A percentile compares a stretch with the other conserved stretches of the same genome.
These are phyloP conservation scores for Melinopterus prodromus DNA, from an alignment of 2,888 invertebrate species.

Conservation along the genomic window DNA sequence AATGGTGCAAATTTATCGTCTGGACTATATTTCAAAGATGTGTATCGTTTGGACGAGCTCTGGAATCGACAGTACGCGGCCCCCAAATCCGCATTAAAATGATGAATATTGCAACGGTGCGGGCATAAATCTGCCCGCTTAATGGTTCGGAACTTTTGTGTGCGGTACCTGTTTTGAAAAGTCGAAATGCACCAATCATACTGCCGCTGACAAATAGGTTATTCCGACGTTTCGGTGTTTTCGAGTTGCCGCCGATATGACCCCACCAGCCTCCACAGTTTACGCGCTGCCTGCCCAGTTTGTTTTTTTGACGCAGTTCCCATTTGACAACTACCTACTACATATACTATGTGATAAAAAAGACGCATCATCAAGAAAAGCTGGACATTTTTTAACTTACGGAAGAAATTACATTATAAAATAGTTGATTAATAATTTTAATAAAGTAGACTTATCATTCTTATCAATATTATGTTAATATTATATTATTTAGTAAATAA, in stretches of 20 bases:
- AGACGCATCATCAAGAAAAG: too few relatives aligned
- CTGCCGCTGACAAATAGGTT: constrained; percentile 4
- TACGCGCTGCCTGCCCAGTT: not conserved
- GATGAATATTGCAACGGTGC: not conserved
- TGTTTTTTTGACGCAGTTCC: not conserved
- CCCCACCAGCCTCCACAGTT: not conserved
- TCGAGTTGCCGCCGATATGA: not conserved
- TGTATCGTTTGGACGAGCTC: not conserved
- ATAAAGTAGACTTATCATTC: too few relatives aligned
- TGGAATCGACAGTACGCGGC: not conserved
- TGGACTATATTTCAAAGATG: not conserved
- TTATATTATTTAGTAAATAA: too few relatives aligned
- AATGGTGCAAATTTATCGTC: not conserved
- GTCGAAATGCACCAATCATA: not conserved
- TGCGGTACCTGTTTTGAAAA: not conserved
- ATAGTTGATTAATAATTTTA: too few relatives aligned
- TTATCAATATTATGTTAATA: too few relatives aligned
- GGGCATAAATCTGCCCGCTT: not conserved
- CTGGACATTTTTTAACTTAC: too few relatives aligned
- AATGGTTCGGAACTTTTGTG: not conserved
- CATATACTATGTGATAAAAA: too few relatives aligned
- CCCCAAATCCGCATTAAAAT: not conserved
- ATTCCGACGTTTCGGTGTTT: not conserved
- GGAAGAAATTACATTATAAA: too few relatives aligned
- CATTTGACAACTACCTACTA: too few relatives aligned